phyloP scores from a whole-genome alignment of 2,888 invertebrate genomes.

The Lagria hirta region DNA sequence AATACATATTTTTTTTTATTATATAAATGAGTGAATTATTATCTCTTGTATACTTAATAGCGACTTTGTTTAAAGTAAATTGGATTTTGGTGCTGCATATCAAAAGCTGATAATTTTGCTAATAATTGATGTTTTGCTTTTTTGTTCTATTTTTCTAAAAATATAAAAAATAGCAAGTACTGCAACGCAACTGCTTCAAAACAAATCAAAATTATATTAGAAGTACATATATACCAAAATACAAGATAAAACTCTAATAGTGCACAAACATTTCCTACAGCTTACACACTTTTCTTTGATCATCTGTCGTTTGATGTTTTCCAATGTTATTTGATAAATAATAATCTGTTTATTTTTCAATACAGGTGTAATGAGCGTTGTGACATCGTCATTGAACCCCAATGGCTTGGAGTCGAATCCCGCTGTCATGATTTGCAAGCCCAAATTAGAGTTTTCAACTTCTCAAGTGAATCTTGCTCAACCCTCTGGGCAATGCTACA shows the following conservation, averaged over 20 bases:
- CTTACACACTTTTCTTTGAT: not conserved
- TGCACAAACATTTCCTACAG: not conserved
- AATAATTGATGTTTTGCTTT: too few species aligned
- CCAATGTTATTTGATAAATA: not conserved
- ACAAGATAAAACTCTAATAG: not conserved
- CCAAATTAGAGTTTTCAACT: slow-evolving; percentile 58
- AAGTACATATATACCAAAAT: not conserved
- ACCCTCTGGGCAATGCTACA: slow-evolving; percentile 48
- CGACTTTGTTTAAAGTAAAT: too few species aligned
- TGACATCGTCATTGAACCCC: slow-evolving; percentile 66
- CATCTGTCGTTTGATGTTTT: not conserved
- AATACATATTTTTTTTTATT: too few species aligned
- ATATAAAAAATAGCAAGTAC: too few species aligned
- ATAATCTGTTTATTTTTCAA: slow-evolving; percentile 14
- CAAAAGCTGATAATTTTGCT: too few species aligned
- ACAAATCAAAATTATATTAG: not conserved
- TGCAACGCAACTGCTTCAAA: too few species aligned
- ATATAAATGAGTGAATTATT: too few species aligned
- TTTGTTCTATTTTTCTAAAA: too few species aligned
- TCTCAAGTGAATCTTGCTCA: slow-evolving; percentile 49
- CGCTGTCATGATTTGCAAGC: slow-evolving; percentile 57
- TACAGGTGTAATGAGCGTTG: slow-evolving; percentile 51
- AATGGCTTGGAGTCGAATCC: slow-evolving; percentile 69
- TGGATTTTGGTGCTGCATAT: too few species aligned
- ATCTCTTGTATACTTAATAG: too few species aligned